Conservation (phyloP, 2,113 vertebrate species). For the Tautogolabrus adspersus region DNA sequence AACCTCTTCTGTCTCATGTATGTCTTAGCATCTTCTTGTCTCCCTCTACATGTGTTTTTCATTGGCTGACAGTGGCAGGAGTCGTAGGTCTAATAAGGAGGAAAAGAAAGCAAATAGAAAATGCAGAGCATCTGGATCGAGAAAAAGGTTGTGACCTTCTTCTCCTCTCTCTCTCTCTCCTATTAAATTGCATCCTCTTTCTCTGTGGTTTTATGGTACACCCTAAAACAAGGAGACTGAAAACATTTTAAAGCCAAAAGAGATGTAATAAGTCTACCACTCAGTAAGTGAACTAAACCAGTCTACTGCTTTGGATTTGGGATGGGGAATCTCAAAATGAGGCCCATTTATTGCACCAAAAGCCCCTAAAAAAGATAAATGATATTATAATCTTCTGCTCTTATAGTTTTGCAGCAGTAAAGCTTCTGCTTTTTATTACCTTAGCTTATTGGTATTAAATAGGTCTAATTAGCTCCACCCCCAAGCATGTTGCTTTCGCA, state of each 20-base stretch:
- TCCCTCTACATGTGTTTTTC: conserved; percentile 53
- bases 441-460: too few relatives aligned
- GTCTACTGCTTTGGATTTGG: background rate
- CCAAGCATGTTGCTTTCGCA: too few relatives aligned
- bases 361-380: too few relatives aligned
- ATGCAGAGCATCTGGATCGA: conserved; percentile 47
- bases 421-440: too few relatives aligned
- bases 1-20: conserved; percentile 40
- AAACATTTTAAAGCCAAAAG: background rate
- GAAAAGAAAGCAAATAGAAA: conserved; percentile 40
- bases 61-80: conserved; percentile 40
- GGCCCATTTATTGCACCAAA: too few relatives aligned
- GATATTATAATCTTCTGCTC: too few relatives aligned
- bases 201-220: background rate
- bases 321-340: too few relatives aligned
- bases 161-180: background rate
- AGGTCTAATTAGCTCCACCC: too few relatives aligned
- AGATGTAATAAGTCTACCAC: background rate
- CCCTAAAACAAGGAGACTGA: background rate
- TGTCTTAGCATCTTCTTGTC: conserved; percentile 5
- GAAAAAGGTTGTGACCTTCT: conserved; percentile 29
- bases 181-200: conserved; percentile 30
- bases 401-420: too few relatives aligned
- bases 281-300: background rate
- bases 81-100: conserved; percentile 26